Base-by-base conservation (phyloP, 2,888 invertebrate species). In the Prenolepis imparis region DNA sequence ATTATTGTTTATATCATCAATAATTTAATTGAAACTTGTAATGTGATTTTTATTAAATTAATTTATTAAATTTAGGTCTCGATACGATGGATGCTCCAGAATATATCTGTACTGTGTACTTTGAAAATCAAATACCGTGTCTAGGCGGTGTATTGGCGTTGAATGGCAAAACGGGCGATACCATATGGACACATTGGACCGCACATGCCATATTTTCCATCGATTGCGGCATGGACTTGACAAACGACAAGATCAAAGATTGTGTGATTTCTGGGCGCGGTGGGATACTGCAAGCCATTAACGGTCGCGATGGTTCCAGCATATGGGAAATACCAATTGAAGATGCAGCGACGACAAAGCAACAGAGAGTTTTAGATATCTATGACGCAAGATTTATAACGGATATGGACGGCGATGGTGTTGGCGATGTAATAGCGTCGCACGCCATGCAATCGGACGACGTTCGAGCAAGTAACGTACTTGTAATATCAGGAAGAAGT, bases 111-210 rank as follows among this genome's bases (percentile, higher is more conserved):
- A 96, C 96, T 85, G 96, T 97, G 84, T 97, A 97, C 91, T 96
- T 97, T 92, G 96, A 96, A 70, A 96, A 96, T 12, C 95, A 96
- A 75, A 92, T 95, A 8, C 96, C 96, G 0, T 98, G 98, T 93
- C 96, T 96, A 86, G 98, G 98, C 5, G 98, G 98, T 9, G 95
- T 97, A 12, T 95, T 97, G 87, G 97, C 97, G 0, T 92, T 98
- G n/a, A 96, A 98, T 93, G 98, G 98, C 0, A 93, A 92, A 36
- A 96, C 96, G 59, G 98, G 98, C 0, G 95, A 95, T 48, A 96
- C 96, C n/a, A 91, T 98, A 18, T 98, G 98, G 98, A 96, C 96
- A 59, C 96, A 96, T 87, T 97, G 97, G 96, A 95, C 97, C 8
- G 95, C 96, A 55, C 97, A 97, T 89, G 97, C 97, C 88, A 96